A percentile compares a stretch with the other conserved stretches of the same genome.
Evolutionary conservation across 1,140 invertebrate genomes (phyloP).

Genomic region (Laupala kohalensis): DNA sequence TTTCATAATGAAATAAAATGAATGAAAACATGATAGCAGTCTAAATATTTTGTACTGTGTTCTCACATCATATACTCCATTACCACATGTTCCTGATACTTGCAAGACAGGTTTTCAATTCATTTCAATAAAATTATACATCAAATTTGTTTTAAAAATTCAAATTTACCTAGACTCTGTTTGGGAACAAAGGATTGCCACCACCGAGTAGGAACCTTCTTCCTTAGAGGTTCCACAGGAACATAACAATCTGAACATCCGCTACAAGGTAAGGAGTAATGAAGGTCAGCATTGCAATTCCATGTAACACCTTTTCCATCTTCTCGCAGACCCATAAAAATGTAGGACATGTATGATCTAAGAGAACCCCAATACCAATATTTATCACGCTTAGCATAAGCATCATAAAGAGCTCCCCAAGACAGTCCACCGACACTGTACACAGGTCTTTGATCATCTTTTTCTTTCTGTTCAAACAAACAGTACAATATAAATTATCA

Average conservation of each 20-base stretch:
- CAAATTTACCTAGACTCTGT: background rate
- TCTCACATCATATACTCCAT: too few species aligned
- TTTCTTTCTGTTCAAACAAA: slow-evolving; percentile 20
- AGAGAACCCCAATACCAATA: slow-evolving; percentile 79
- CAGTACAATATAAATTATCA: too few species aligned
- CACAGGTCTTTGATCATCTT: slow-evolving; percentile 43
- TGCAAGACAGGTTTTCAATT: too few species aligned
- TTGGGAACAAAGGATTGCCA: slow-evolving; percentile 33
- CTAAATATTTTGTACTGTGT: too few species aligned
- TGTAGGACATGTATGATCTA: slow-evolving; percentile 53
- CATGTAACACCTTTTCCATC: slow-evolving; percentile 37
- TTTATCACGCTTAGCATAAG: slow-evolving; percentile 52
- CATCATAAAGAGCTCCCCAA: slow-evolving; percentile 74
- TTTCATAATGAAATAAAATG: too few species aligned
- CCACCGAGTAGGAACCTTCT: slow-evolving; percentile 27
- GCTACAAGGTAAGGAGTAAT: slow-evolving; percentile 61
- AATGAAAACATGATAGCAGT: too few species aligned
- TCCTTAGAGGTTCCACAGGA: slow-evolving; percentile 21
- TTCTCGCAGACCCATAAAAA: slow-evolving; percentile 57
- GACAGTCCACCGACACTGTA: slow-evolving; percentile 66
- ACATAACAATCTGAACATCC: slow-evolving; percentile 68
- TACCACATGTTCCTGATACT: too few species aligned
- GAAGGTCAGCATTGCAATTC: slow-evolving; percentile 51
- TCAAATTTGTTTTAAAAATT: too few species aligned
- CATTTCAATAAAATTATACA: too few species aligned